phyloP scores from a whole-genome alignment of 1,140 invertebrate genomes.

The Caenorhabditis latens region DNA sequence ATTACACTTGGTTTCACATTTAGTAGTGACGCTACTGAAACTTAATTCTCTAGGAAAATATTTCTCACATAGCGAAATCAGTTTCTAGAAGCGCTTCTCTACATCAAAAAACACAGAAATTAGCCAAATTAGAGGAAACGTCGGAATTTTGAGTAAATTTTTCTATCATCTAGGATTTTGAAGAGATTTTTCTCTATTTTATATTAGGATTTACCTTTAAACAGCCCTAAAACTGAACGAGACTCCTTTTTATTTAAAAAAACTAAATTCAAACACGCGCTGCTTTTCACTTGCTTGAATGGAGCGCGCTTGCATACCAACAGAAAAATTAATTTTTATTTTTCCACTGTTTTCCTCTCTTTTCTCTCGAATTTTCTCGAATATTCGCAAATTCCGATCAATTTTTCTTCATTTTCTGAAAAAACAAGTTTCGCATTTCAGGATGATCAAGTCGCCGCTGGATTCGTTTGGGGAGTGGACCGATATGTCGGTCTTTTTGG shows the following conservation, averaged over 20 bases:
- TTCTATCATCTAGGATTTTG: too few species aligned
- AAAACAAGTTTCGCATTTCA: background rate
- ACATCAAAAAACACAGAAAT: too few species aligned
- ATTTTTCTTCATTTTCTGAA: background rate
- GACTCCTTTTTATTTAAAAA: background rate
- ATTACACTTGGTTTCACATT: too few species aligned
- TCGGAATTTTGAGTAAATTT: too few species aligned
- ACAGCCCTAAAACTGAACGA: background rate
- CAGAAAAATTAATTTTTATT: background rate
- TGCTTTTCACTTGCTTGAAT: background rate
- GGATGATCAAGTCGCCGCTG: slow-evolving; percentile 36
- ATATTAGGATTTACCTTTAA: background rate
- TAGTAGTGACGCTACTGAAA: too few species aligned
- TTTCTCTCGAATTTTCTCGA: background rate
- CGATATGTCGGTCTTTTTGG: slow-evolving; percentile 43
- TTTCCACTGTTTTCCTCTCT: background rate
- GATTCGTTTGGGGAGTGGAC: slow-evolving; percentile 49
- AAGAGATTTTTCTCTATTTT: background rate
- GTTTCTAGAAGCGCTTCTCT: too few species aligned
- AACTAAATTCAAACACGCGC: background rate
- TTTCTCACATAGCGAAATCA: too few species aligned
- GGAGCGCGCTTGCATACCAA: slow-evolving; percentile 1
- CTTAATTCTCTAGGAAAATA: too few species aligned
- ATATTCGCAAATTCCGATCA: background rate
- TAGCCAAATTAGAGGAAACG: too few species aligned